phyloP scores from a whole-genome alignment of 2,888 invertebrate genomes.

The Gastrophysa polygoni region DNA sequence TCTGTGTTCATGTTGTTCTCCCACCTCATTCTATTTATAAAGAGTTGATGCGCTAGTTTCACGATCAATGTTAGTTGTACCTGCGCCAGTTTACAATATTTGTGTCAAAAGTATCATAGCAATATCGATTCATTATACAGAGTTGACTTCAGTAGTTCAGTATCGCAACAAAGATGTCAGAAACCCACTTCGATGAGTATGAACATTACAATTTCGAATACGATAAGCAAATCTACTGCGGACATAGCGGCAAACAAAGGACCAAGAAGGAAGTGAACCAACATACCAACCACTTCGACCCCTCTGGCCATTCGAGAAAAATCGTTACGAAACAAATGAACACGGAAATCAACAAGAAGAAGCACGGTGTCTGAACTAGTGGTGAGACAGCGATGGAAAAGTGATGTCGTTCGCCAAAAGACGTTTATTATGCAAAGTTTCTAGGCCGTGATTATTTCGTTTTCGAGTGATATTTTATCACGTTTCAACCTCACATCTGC shows the following conservation, averaged over 20 bases:
- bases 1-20: too few relatives aligned
- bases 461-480: too few relatives aligned
- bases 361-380: slow-evolving; percentile 10
- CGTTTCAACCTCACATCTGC: too few relatives aligned
- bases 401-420: slow-evolving; percentile 15
- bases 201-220: slow-evolving; percentile 94
- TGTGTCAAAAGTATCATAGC: too few relatives aligned
- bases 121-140: too few relatives aligned
- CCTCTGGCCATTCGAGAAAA: slow-evolving; percentile 92
- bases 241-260: slow-evolving; percentile 89
- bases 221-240: slow-evolving; percentile 86
- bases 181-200: slow-evolving; percentile 86
- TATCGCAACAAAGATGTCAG: slow-evolving; percentile 76
- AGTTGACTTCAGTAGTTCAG: too few relatives aligned
- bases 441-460: too few relatives aligned
- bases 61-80: too few relatives aligned
- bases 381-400: too few relatives aligned
- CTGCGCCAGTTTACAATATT: too few relatives aligned
- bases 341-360: slow-evolving; percentile 80
- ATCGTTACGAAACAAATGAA: slow-evolving; percentile 84
- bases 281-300: slow-evolving; percentile 92
- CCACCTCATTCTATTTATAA: too few relatives aligned
- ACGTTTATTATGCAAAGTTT: slow-evolving; percentile 20
- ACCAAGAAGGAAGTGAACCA: slow-evolving; percentile 86
- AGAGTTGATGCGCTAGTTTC: too few relatives aligned